Conservation (phyloP, 1,140 invertebrate species). For the Contarinia nasturtii region DNA sequence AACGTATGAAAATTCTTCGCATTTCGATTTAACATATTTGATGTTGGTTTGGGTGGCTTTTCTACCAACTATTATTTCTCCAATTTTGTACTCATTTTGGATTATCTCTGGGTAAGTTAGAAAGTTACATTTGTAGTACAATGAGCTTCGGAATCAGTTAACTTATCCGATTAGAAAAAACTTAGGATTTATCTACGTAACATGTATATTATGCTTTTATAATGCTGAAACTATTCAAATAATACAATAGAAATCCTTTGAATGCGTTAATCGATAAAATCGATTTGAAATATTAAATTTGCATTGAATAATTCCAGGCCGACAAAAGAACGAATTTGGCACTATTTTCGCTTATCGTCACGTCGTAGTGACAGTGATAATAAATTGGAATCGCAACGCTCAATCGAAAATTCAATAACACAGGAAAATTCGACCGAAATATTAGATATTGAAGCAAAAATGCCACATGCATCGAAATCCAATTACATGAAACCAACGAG, state of each 20-base stretch:
- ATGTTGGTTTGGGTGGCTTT: constrained; percentile 53
- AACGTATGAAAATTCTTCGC: constrained; percentile 44
- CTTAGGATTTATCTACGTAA: too few relatives aligned
- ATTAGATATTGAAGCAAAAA: background rate
- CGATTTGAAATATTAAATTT: background rate
- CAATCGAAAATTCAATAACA: background rate
- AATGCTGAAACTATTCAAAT: too few relatives aligned
- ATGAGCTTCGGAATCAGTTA: too few relatives aligned
- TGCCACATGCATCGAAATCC: background rate
- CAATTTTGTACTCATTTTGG: constrained; percentile 41
- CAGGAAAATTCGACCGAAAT: background rate
- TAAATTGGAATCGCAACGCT: background rate
- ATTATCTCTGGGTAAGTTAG: constrained; percentile 35
- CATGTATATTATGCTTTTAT: too few relatives aligned
- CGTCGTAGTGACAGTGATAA: constrained; percentile 6
- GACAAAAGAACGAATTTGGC: constrained; percentile 37
- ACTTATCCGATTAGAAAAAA: too few relatives aligned
- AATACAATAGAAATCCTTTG: too few relatives aligned
- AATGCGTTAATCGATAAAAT: too few relatives aligned
- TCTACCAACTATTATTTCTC: constrained; percentile 42
- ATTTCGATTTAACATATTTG: constrained; percentile 47
- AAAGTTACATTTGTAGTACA: too few relatives aligned
- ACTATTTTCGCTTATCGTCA: constrained; percentile 34
- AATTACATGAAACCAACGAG: too few relatives aligned
- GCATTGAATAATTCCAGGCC: constrained; percentile 19